These are phyloP conservation scores for Pantherophis vulpinus DNA, from an alignment of 2,797 vertebrate species.

Conservation along the genomic window DNA sequence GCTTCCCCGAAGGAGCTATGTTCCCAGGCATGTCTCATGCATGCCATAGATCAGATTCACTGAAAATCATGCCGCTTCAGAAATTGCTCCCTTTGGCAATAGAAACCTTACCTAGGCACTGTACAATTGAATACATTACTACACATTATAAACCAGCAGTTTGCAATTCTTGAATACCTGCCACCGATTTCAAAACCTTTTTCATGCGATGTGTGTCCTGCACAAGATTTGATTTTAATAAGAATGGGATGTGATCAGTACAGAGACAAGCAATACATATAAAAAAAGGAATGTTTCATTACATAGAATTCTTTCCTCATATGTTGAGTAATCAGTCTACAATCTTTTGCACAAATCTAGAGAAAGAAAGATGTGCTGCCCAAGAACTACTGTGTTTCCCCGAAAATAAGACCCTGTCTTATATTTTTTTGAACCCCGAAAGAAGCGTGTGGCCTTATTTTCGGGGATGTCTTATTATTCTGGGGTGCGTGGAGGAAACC, in stretches of 20 bases:
- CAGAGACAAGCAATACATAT: not conserved
- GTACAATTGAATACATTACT: not conserved
- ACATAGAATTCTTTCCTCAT: not conserved
- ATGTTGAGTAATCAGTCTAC: too few species aligned
- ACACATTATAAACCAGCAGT: not conserved
- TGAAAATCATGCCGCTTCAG: not conserved
- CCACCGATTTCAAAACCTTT: not conserved
- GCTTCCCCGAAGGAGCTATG: not conserved
- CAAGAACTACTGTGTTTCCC: not conserved
- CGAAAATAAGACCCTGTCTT: too few species aligned
- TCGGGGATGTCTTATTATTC: too few species aligned
- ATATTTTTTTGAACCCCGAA: too few species aligned
- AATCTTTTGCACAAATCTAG: not conserved
- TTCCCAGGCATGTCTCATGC: not conserved
- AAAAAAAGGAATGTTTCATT: not conserved
- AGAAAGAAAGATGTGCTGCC: not conserved
- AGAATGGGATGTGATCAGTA: not conserved
- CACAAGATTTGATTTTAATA: not conserved
- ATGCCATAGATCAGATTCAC: not conserved
- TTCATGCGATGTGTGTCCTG: not conserved
- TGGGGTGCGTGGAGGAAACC: too few species aligned
- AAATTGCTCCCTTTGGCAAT: not conserved
- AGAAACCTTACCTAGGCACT: slow-evolving; percentile 4
- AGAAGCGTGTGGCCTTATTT: too few species aligned
- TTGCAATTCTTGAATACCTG: not conserved